Evolutionary conservation across 2,113 vertebrate species (phyloP).

Genomic region (Sigmodon hispidus): DNA sequence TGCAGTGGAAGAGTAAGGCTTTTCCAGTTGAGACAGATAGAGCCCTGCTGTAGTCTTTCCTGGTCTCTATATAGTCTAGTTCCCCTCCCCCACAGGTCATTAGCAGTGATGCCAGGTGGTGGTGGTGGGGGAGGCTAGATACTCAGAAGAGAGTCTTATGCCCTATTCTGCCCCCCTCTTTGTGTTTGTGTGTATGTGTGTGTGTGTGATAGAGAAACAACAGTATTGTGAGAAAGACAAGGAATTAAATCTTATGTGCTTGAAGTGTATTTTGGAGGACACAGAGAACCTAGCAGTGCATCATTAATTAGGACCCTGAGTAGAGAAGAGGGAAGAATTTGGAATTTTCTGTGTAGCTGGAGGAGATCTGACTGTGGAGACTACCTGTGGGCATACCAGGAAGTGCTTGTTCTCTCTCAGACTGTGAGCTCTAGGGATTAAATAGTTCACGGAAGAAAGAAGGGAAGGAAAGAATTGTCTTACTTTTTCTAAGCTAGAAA

Average conservation of each 20-base stretch:
- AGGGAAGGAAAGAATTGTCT: neutral
- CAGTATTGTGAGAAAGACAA: neutral
- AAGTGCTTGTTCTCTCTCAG: neutral
- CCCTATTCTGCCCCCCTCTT: neutral
- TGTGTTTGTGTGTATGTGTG: neutral
- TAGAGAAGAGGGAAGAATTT: neutral
- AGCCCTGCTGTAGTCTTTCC: neutral
- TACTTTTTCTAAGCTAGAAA: neutral
- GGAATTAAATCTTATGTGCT: neutral
- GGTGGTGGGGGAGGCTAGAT: no score
- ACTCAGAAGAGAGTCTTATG: neutral
- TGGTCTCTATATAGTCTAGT: neutral
- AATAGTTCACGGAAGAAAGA: neutral
- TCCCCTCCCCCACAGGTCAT: no score
- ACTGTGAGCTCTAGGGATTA: neutral
- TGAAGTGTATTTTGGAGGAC: neutral
- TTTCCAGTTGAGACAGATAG: neutral
- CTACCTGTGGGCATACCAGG: neutral
- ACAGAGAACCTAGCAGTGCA: neutral
- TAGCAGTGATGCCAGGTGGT: neutral
- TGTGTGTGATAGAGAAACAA: neutral
- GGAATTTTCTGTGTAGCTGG: neutral
- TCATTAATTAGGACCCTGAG: neutral
- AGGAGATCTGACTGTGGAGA: neutral
- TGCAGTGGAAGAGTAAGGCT: neutral